Evolutionary conservation across 2,888 invertebrate species (phyloP), one percentile per base, ranked within the genome.

Genomic region (Neoaliturus tenellus): DNA sequence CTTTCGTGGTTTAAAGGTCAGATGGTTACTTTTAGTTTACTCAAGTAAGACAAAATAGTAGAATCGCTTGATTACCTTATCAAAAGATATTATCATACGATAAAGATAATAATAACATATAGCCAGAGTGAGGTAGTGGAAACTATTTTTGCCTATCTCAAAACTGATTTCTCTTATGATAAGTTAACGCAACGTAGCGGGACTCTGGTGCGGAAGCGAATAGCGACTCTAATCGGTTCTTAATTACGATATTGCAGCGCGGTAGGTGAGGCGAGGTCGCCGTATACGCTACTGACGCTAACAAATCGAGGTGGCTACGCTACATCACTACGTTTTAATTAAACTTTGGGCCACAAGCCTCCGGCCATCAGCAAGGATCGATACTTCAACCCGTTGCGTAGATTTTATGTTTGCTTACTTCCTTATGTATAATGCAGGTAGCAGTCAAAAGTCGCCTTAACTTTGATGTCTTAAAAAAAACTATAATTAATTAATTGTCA

Each of bases 321-420:
- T 41, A 33, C 44, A 44, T 39, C 55, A 55, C 78, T 78, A 78
- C 78, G 78, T 78, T 78, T 78, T 78, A 78, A 78, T 78, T 78
- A 78, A 78, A 78, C 55, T 78, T 78, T 33, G 51, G 78, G 55
- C 78, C 55, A 78, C 55, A 78, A 48, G 48, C 78, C 55, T 4
- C 55, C 33, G 28, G 44, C 48, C 75, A 75, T 75, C 75, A 75
- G 75, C 23, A 28, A 48, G 31, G 48, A 44, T 48, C 48, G 75
- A 75, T 75, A 75, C 39, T 69, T 20, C 14, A 28, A 28, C n/a
- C 51, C 23, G 55, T 14, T 3, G 48, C 48, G 17, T 48, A 55
- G 44, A 12, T n/a, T n/a, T n/a, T n/a, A n/a, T n/a, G n/a, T n/a
- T n/a, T n/a, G n/a, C n/a, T n/a, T n/a, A n/a, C n/a, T n/a, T n/a